A percentile compares a stretch with the other conserved stretches of the same genome.
These are phyloP conservation scores for Ectemnius continuus DNA, from an alignment of 2,888 invertebrate species.

Conservation along the genomic window DNA sequence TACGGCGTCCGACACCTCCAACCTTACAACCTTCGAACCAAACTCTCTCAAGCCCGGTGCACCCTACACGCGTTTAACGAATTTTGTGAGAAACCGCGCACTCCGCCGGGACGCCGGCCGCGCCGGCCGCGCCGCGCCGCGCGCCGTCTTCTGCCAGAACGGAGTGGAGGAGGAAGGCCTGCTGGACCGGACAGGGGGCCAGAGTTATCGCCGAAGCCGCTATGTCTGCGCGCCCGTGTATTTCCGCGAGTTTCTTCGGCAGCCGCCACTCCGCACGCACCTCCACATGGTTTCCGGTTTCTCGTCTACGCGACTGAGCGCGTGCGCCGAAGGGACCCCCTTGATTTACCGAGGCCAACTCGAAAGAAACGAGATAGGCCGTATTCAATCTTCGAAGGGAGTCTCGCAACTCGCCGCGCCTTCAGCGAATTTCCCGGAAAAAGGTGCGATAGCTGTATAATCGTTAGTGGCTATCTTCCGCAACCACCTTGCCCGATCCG, in stretches of 20 bases:
- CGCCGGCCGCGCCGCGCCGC: neutral
- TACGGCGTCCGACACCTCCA: slow-evolving; percentile 75
- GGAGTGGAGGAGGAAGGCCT: too few relatives aligned
- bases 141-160: neutral
- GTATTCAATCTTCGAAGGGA: slow-evolving; percentile 31
- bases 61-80: slow-evolving; percentile 48
- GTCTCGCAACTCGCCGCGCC: slow-evolving; percentile 21
- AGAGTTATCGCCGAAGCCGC: slow-evolving; percentile 23
- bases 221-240: slow-evolving; percentile 18
- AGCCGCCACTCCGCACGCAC: neutral
- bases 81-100: slow-evolving; percentile 45
- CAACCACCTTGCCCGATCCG: neutral
- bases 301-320: slow-evolving; percentile 14
- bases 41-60: slow-evolving; percentile 45
- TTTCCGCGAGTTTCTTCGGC: slow-evolving; percentile 11
- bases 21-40: slow-evolving; percentile 71
- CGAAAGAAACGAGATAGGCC: slow-evolving; percentile 6
- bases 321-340: neutral
- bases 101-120: neutral
- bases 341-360: slow-evolving; percentile 24
- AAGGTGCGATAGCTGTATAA: neutral
- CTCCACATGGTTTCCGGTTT: slow-evolving; percentile 32
- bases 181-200: neutral
- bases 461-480: neutral
- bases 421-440: slow-evolving; percentile 43